Conservation (phyloP, 1,140 invertebrate species). For the Musca vetustissima region DNA sequence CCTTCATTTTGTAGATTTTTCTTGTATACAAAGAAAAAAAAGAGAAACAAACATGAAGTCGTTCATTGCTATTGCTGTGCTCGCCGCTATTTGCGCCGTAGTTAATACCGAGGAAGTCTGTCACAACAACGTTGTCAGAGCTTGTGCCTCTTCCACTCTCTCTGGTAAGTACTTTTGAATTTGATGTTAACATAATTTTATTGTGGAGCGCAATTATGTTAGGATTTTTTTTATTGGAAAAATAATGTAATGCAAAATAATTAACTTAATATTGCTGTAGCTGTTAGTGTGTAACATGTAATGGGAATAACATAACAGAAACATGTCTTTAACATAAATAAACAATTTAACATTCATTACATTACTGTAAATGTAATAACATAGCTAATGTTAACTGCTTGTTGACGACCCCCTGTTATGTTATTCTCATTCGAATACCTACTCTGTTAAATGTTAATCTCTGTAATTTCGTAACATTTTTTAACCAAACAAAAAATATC, state of each 20-base stretch:
- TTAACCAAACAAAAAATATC: slow-evolving; percentile 26
- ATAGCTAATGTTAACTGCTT: background rate
- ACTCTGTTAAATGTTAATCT: too few relatives aligned
- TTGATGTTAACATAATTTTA: background rate
- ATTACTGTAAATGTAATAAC: background rate
- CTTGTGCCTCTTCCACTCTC: slow-evolving; percentile 57
- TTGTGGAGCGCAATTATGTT: too few relatives aligned
- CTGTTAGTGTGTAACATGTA: too few relatives aligned
- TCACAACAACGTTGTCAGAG: slow-evolving; percentile 62
- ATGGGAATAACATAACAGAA: too few relatives aligned
- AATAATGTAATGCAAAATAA: too few relatives aligned
- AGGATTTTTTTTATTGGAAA: too few relatives aligned
- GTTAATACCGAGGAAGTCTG: slow-evolving; percentile 61
- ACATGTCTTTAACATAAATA: too few relatives aligned
- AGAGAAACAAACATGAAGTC: slow-evolving; percentile 60
- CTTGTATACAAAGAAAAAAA: slow-evolving; percentile 17
- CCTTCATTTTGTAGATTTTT: background rate
- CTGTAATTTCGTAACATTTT: too few relatives aligned
- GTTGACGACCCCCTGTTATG: background rate
- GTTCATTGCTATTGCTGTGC: slow-evolving; percentile 57
- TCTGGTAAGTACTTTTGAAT: slow-evolving; percentile 21
- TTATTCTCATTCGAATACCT: too few relatives aligned
- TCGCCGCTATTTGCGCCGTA: slow-evolving; percentile 59
- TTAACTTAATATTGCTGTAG: too few relatives aligned
- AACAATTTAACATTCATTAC: background rate